phyloP scores from a whole-genome alignment of 2,113 vertebrate genomes.

The Caloenas nicobarica region DNA sequence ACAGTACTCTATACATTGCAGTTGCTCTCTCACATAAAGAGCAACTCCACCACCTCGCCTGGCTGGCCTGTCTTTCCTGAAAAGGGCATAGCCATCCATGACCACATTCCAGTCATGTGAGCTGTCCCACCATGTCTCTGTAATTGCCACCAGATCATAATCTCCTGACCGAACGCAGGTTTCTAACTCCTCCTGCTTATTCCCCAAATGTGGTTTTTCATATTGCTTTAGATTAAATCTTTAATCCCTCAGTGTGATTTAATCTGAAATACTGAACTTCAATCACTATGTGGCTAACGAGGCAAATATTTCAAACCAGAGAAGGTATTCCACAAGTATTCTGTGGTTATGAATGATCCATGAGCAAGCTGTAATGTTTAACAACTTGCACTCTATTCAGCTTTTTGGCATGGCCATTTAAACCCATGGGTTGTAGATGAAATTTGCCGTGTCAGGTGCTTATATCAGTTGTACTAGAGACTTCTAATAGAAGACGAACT shows the following conservation, averaged over 20 bases:
- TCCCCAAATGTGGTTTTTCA: not conserved
- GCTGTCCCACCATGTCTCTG: no score
- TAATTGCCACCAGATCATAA: no score
- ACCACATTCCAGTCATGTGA: no score
- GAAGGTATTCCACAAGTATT: fast-evolving
- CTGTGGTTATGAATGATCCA: not conserved
- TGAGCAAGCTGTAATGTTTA: not conserved
- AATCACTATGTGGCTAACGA: not conserved
- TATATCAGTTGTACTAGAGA: not conserved
- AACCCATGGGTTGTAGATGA: fast-evolving
- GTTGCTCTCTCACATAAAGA: no score
- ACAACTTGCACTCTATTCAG: not conserved
- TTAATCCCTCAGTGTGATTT: not conserved
- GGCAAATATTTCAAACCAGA: not conserved
- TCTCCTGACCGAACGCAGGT: no score
- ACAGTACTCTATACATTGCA: no score
- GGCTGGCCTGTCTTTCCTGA: no score
- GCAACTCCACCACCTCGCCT: no score
- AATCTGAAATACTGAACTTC: not conserved
- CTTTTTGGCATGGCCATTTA: not conserved
- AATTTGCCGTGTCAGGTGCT: not conserved
- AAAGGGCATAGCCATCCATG: no score
- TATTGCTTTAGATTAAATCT: not conserved
- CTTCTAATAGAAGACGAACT: not conserved
- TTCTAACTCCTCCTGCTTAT: no score